A percentile compares a stretch with the other conserved stretches of the same genome.
phyloP scores from a whole-genome alignment of 2,113 vertebrate species.

The Microcebus jonahi region DNA sequence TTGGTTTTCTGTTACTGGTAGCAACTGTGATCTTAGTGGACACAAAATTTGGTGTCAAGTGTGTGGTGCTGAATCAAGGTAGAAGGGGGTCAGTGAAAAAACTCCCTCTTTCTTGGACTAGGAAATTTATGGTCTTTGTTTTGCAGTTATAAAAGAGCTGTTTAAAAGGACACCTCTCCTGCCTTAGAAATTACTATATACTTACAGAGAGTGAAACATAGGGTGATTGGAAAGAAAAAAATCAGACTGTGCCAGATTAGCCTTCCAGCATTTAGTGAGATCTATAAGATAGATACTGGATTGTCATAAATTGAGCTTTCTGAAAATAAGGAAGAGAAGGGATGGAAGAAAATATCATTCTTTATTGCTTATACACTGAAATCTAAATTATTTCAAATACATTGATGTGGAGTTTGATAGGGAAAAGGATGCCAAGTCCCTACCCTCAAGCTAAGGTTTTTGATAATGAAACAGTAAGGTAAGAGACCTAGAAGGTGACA shows the following conservation, averaged over 20 bases:
- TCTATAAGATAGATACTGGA: background rate
- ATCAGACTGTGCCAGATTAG: background rate
- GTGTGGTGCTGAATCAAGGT: background rate
- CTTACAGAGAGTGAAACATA: background rate
- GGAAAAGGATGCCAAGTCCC: background rate
- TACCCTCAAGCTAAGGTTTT: background rate
- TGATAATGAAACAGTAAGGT: background rate
- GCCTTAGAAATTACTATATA: background rate
- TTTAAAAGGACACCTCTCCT: background rate
- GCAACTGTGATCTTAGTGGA: background rate
- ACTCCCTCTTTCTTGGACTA: background rate
- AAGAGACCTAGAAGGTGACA: background rate
- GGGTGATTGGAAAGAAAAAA: background rate
- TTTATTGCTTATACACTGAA: background rate
- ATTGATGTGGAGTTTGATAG: background rate
- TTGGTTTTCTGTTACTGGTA: background rate
- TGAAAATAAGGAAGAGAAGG: background rate
- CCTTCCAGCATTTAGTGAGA: background rate
- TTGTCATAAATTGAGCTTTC: background rate
- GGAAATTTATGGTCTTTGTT: background rate
- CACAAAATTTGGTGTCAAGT: background rate
- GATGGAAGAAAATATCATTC: background rate
- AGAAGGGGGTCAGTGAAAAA: background rate
- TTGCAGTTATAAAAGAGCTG: background rate
- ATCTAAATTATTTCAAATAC: slow-evolving; percentile 20